Percentiles rank a stretch among this genome's conserved stretches.
Evolutionary conservation across 2,113 vertebrate species (phyloP).

Genomic region (Brachypteracias leptosomus): DNA sequence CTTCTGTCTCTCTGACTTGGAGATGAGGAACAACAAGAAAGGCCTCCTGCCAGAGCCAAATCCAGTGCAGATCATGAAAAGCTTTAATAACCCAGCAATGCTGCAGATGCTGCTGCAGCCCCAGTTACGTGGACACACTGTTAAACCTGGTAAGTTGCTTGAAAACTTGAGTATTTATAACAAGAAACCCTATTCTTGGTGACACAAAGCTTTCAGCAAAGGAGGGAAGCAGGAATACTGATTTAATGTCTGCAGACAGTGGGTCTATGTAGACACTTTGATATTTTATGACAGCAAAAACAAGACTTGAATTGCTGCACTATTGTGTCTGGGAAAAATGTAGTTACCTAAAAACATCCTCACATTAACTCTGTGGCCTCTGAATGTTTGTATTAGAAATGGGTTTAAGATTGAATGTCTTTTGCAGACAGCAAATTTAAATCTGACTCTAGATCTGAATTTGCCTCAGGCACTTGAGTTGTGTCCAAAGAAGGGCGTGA

Average conservation of each 20-base stretch:
- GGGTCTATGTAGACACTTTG: background rate
- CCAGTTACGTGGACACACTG: conserved; percentile 74
- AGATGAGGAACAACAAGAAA: conserved; percentile 92
- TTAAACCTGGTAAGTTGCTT: conserved; percentile 81
- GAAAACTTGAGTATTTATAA: background rate
- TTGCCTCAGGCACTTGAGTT: background rate
- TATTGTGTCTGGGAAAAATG: background rate
- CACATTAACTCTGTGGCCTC: background rate
- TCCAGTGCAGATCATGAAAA: conserved; percentile 91
- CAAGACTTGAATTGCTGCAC: background rate
- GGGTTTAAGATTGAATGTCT: background rate
- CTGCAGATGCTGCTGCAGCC: conserved; percentile 92
- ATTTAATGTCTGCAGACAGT: background rate
- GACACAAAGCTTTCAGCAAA: background rate
- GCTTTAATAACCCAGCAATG: conserved; percentile 92
- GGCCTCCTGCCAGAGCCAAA: conserved; percentile 94
- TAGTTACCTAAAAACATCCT: background rate
- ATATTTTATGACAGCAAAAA: background rate
- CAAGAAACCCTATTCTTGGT: background rate
- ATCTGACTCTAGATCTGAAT: background rate
- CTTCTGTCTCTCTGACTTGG: conserved; percentile 36
- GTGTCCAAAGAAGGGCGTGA: too few relatives aligned
- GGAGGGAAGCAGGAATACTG: background rate
- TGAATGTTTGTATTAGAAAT: background rate
- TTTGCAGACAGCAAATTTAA: background rate